Evolutionary conservation across 2,113 vertebrate species (phyloP).

Genomic region (Pao palembangensis): DNA sequence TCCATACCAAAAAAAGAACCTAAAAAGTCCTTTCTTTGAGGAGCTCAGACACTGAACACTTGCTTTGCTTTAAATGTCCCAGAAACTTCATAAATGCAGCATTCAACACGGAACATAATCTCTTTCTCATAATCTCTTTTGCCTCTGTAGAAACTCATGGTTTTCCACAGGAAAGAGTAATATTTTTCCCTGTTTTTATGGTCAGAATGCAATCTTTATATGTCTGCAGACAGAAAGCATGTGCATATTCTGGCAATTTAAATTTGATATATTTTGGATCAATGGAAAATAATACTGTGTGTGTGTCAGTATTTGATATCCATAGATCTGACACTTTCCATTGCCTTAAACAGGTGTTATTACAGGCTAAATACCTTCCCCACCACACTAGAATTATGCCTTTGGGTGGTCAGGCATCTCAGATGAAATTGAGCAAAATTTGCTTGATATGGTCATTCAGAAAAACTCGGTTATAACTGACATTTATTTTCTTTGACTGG

Average conservation of each 20-base stretch:
- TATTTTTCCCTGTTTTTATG: neutral
- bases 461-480: neutral
- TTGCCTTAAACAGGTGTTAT: neutral
- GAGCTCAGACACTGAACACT: constrained; percentile 4
- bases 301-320: neutral
- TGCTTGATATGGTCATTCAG: constrained; percentile 1
- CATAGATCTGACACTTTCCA: neutral
- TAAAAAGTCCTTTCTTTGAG: too few species aligned
- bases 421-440: constrained; percentile 3
- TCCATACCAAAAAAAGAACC: too few species aligned
- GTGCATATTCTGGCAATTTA: neutral
- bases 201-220: neutral
- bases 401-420: constrained; percentile 1
- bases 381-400: constrained; percentile 1
- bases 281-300: neutral
- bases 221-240: neutral
- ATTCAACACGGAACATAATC: neutral
- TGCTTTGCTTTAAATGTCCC: neutral
- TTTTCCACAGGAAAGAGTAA: neutral
- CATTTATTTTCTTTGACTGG: neutral
- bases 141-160: neutral
- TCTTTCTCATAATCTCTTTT: neutral
- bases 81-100: neutral
- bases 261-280: neutral
- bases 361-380: neutral